A percentile compares a stretch with the other conserved stretches of the same genome.
These are phyloP conservation scores for Scaptomyza graminum DNA, from an alignment of 1,140 invertebrate species.

Conservation along the genomic window DNA sequence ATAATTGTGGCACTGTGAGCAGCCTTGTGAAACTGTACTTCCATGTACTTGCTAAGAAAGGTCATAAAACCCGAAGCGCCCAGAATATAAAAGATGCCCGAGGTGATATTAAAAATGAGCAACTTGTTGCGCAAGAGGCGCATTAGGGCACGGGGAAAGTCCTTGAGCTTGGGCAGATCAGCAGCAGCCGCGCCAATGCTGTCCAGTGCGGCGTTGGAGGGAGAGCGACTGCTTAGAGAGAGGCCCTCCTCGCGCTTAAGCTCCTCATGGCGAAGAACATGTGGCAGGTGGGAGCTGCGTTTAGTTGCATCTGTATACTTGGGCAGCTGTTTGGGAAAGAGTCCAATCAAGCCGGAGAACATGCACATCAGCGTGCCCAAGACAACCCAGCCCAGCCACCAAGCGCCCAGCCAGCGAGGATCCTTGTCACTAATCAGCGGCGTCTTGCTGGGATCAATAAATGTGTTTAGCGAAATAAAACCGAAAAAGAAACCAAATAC, in stretches of 20 bases:
- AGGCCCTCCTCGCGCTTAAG: conserved; percentile 70
- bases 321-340: conserved; percentile 86
- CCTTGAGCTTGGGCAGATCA: conserved; percentile 77
- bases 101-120: conserved; percentile 86
- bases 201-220: conserved; percentile 71
- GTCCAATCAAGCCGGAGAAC: conserved; percentile 86
- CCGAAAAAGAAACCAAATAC: conserved; percentile 84
- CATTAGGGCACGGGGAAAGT: conserved; percentile 86
- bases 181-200: conserved; percentile 56
- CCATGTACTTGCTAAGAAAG: conserved; percentile 89
- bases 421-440: conserved; percentile 87
- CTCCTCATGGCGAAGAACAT: conserved; percentile 73
- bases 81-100: conserved; percentile 87
- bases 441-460: conserved; percentile 87
- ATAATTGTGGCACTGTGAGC: conserved; percentile 87
- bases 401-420: conserved; percentile 88
- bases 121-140: conserved; percentile 86
- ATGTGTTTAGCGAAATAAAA: conserved; percentile 87
- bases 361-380: conserved; percentile 86
- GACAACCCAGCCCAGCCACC: conserved; percentile 89
- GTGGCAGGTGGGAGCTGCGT: conserved; percentile 72
- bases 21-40: conserved; percentile 88
- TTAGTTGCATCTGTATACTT: conserved; percentile 33
- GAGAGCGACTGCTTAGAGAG: conserved; percentile 63
- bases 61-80: conserved; percentile 88